Percentiles rank a stretch among this genome's conserved stretches.
These are phyloP conservation scores for Pocota personata DNA, from an alignment of 2,888 invertebrate genomes.

Conservation along the genomic window DNA sequence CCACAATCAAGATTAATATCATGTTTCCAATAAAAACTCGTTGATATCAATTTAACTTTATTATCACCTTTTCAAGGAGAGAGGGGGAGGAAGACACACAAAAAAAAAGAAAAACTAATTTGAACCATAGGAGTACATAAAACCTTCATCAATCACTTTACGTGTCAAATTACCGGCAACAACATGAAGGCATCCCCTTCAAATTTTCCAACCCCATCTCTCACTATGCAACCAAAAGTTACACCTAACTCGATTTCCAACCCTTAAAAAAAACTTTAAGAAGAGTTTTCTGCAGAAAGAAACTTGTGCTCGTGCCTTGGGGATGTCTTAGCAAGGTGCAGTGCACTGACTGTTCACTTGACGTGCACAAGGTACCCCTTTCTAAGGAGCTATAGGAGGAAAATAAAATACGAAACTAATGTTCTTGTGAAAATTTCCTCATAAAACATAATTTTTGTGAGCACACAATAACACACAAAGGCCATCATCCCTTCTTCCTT, in stretches of 20 bases:
- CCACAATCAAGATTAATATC: not conserved
- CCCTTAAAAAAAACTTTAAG: not conserved
- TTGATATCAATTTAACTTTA: slow-evolving; percentile 37
- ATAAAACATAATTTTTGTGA: slow-evolving; percentile 54
- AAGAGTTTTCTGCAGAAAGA: not conserved
- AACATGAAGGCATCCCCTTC: slow-evolving; percentile 5
- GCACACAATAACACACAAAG: slow-evolving; percentile 23
- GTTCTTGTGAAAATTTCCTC: slow-evolving; percentile 43
- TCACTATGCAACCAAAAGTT: not conserved
- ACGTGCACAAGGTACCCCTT: not conserved
- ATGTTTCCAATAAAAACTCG: not conserved
- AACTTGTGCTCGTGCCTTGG: not conserved
- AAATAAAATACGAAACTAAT: slow-evolving; percentile 2
- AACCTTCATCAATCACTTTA: slow-evolving; percentile 55
- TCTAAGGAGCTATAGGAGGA: not conserved
- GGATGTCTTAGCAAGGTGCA: not conserved
- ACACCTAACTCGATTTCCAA: not conserved
- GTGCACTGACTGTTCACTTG: not conserved
- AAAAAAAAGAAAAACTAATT: slow-evolving; percentile 22
- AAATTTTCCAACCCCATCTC: not conserved
- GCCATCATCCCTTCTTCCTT: not conserved
- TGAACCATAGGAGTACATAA: slow-evolving; percentile 33
- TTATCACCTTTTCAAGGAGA: not conserved
- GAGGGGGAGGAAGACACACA: not conserved
- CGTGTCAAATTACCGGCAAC: slow-evolving; percentile 62